Base-by-base conservation (phyloP, 2,888 invertebrate genomes). In the Pelosia muscerda region DNA sequence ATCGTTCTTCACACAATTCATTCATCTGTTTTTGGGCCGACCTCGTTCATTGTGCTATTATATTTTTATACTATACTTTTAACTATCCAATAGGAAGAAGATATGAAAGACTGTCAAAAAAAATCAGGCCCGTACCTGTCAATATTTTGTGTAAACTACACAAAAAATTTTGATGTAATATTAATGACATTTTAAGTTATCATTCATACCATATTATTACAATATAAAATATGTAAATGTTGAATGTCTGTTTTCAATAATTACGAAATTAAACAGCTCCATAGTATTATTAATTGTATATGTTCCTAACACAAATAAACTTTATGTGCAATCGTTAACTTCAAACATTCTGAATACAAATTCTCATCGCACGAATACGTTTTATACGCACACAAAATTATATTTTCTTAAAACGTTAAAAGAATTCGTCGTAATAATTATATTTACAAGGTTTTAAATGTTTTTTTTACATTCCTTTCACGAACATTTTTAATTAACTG, bases 251-350 rank as follows among this genome's bases (percentile, higher is more conserved):
- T 26, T 28, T 57, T 15, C 13, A 57, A 28, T 57, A 57, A n/a
- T 57, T 28, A 28, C 2, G 10, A 57, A 55, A 49, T 49, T n/a
- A 49, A 49, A 49, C 49, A n/a, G n/a, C 49, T 49, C 23, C 54
- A 55, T 23, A 25, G 25, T 25, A 25, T 55, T 78, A 79, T 69
- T 78, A 66, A 72, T 70, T 71, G 71, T 72, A 80, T 71, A 71
- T 77, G 68, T 69, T 73, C 54, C 19, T 19, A 28, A 57, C 28
- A 57, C 28, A 57, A 57, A 57, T 57, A 57, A 31, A 57, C 57
- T 57, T 57, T 28, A 57, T 25, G 25, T 26, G n/a, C 54, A 61
- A 78, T 83, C 83, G 75, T 85, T 82, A 85, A 86, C 81, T 74
- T 78, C 81, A 69, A 80, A 77, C 70, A 70, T 61, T 77, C 67